These are phyloP conservation scores for Gymnothorax reevesii DNA, from an alignment of 2,797 vertebrate genomes.

Conservation along the genomic window DNA sequence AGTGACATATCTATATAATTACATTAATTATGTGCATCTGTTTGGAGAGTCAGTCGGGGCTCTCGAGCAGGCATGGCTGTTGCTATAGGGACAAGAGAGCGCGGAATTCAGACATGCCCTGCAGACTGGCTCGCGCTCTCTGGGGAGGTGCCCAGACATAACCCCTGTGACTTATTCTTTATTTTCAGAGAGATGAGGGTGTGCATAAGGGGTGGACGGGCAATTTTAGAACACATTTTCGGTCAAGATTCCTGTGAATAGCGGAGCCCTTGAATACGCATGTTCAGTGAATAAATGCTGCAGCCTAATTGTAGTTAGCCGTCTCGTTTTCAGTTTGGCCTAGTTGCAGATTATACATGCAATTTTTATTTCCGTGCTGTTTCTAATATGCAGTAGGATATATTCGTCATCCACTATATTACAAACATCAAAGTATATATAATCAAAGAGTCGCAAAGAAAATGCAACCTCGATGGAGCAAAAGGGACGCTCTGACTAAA, in stretches of 20 bases:
- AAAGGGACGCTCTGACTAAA: neutral
- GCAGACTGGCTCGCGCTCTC: slow-evolving; percentile 76
- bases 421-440: too few species aligned
- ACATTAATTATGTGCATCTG: slow-evolving; percentile 46
- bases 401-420: neutral
- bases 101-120: slow-evolving; percentile 67
- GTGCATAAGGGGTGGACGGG: slow-evolving; percentile 55
- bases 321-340: neutral
- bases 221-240: slow-evolving; percentile 21
- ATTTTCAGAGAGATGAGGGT: slow-evolving; percentile 69
- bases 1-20: slow-evolving; percentile 48
- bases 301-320: neutral
- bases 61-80: slow-evolving; percentile 66
- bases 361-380: neutral
- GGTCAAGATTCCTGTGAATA: slow-evolving; percentile 9
- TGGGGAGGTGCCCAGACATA: slow-evolving; percentile 80
- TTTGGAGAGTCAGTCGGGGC: slow-evolving; percentile 65
- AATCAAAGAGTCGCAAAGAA: neutral
- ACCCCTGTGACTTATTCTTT: slow-evolving; percentile 69
- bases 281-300: neutral
- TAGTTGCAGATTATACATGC: neutral
- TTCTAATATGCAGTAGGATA: neutral
- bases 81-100: slow-evolving; percentile 72
- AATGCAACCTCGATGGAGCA: neutral
- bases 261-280: neutral